Percentiles rank a stretch among this genome's conserved stretches.
Conservation (phyloP, 2,113 vertebrate genomes). For the Myotis brandtii region DNA sequence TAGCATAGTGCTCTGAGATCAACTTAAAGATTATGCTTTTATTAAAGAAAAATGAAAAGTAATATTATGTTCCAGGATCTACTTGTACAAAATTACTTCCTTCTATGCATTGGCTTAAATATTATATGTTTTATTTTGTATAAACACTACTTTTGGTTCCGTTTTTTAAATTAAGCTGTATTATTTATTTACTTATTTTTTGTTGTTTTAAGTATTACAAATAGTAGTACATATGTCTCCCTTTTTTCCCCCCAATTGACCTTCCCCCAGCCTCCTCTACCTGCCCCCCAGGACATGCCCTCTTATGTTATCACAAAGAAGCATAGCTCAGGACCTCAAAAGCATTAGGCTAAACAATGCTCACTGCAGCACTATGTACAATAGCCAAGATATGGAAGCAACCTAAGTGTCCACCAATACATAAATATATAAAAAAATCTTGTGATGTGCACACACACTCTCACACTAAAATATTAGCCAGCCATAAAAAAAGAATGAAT, state of each 20-base stretch:
- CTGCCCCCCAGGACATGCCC: too few relatives aligned
- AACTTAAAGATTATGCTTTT: background rate
- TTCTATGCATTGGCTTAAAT: background rate
- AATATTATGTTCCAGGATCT: background rate
- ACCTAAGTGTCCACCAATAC: too few relatives aligned
- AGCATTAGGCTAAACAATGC: background rate
- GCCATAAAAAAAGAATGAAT: too few relatives aligned
- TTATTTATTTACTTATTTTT: background rate
- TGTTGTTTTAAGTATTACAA: too few relatives aligned
- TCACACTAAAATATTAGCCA: too few relatives aligned
- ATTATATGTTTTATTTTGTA: background rate
- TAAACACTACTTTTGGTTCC: background rate
- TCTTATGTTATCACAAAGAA: background rate
- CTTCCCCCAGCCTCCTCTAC: too few relatives aligned
- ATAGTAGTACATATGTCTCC: too few relatives aligned
- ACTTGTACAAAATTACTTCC: background rate
- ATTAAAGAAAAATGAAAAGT: background rate
- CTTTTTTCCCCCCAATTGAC: too few relatives aligned
- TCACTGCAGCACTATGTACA: too few relatives aligned
- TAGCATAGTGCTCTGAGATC: background rate
- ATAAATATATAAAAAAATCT: too few relatives aligned
- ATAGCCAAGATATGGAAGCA: too few relatives aligned
- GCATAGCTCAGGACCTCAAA: background rate
- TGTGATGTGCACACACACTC: too few relatives aligned
- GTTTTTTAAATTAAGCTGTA: background rate